Percentiles rank a stretch among this genome's conserved stretches.
Evolutionary conservation across 1,140 invertebrate species (phyloP).

Genomic region (Galendromus occidentalis): DNA sequence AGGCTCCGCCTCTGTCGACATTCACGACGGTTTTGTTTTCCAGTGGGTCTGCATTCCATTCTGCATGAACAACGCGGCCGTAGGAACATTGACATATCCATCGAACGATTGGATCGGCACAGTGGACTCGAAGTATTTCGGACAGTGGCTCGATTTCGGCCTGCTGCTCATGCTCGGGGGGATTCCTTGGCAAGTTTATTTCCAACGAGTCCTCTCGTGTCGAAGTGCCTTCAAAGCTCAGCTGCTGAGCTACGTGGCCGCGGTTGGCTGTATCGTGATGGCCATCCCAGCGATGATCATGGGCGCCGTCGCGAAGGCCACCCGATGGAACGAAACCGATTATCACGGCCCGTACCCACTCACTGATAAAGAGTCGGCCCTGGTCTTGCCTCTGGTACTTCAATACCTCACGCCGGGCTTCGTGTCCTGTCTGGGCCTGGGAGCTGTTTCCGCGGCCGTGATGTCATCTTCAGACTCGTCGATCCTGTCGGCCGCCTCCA

Average conservation of each 20-base stretch:
- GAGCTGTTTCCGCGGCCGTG: constrained; percentile 91
- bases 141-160: constrained; percentile 71
- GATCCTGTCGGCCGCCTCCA: constrained; percentile 82
- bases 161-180: constrained; percentile 84
- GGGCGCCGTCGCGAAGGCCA: constrained; percentile 82
- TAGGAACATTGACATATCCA: constrained; percentile 48
- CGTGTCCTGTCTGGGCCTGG: constrained; percentile 86
- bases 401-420: constrained; percentile 78
- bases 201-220: constrained; percentile 86
- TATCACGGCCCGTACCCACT: constrained; percentile 45
- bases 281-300: constrained; percentile 87
- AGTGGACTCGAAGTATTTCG: constrained; percentile 47
- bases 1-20: not conserved
- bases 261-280: constrained; percentile 82
- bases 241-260: constrained; percentile 85
- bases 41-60: constrained; percentile 94
- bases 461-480: constrained; percentile 98
- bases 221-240: constrained; percentile 80
- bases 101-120: constrained; percentile 76
- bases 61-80: constrained; percentile 63
- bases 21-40: constrained; percentile 13
- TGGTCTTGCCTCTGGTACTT: constrained; percentile 88
- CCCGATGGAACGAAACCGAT: constrained; percentile 84
- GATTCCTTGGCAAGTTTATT: constrained; percentile 98
- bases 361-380: constrained; percentile 53